A percentile compares a stretch with the other conserved stretches of the same genome.
These are phyloP conservation scores for Drosophila prosaltans DNA, from an alignment of 1,140 invertebrate species.

Conservation along the genomic window DNA sequence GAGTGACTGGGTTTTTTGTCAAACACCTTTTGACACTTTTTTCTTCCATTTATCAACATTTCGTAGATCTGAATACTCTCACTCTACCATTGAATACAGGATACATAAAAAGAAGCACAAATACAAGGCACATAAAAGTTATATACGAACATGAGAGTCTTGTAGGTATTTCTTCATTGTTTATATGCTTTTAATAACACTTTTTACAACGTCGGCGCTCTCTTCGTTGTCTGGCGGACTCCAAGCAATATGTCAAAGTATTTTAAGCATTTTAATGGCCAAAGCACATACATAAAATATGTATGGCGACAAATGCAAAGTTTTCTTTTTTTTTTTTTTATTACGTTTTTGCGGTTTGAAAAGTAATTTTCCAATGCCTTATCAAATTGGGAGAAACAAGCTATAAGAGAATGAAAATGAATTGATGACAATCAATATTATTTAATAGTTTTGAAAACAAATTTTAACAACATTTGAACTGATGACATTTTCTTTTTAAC, in stretches of 20 bases:
- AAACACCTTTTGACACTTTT: no score
- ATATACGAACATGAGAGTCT: slow-evolving; percentile 26
- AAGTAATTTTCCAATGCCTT: background rate
- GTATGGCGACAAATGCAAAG: background rate
- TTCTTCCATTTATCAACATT: no score
- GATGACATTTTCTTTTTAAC: slow-evolving; percentile 34
- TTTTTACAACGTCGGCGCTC: slow-evolving; percentile 57
- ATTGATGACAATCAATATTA: background rate
- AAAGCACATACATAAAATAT: slow-evolving; percentile 26
- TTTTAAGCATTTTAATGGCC: slow-evolving; percentile 62
- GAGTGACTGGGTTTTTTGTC: no score
- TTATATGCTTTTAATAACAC: slow-evolving; percentile 76
- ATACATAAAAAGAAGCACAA: background rate
- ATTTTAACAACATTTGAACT: slow-evolving; percentile 14
- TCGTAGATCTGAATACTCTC: background rate
- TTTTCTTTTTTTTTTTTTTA: background rate
- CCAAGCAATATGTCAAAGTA: slow-evolving; percentile 45
- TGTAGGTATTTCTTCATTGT: slow-evolving; percentile 45
- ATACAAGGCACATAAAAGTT: slow-evolving; percentile 43
- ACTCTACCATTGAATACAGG: background rate
- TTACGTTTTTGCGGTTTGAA: slow-evolving; percentile 1
- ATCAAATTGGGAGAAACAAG: background rate
- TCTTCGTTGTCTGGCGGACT: background rate
- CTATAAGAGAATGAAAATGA: background rate
- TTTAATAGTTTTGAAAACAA: background rate